These are phyloP conservation scores for Dendrophyllia cribrosa DNA, from an alignment of 64 coral and sea anemone genomes.

Conservation along the genomic window DNA sequence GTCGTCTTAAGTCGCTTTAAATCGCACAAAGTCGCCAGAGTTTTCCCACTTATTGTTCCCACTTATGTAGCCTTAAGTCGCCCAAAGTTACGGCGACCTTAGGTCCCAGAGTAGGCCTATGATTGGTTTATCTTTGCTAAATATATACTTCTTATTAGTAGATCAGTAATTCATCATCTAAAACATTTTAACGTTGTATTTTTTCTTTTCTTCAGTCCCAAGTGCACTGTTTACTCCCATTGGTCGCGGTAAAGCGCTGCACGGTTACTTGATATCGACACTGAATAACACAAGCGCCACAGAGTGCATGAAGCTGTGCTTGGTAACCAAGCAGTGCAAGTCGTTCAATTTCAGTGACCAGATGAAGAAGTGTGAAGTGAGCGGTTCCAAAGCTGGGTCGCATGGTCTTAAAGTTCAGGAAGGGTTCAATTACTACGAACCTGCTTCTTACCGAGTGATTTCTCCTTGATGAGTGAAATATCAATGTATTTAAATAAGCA, in stretches of 20 bases:
- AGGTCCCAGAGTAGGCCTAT: no score
- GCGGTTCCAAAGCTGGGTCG: not conserved
- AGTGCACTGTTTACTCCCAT: not conserved
- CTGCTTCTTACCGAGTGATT: not conserved
- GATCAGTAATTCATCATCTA: no score
- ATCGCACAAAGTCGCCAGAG: no score
- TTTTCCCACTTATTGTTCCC: no score
- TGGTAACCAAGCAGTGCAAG: conserved; percentile 18
- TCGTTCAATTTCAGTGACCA: not conserved
- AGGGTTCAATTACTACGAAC: not conserved
- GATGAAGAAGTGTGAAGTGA: not conserved
- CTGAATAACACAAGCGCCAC: not conserved
- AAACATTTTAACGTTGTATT: not conserved
- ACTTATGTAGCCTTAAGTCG: no score
- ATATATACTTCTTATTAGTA: no score
- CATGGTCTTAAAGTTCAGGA: not conserved
- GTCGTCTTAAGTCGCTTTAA: no score
- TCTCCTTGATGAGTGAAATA: not conserved
- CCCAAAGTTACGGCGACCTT: no score
- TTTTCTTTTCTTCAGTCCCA: not conserved
- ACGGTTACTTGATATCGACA: not conserved
- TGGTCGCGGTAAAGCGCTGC: not conserved
- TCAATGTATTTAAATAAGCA: no score
- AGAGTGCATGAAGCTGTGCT: conserved; percentile 10
- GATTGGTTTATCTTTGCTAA: no score